Percentiles rank a stretch among this genome's conserved stretches.
phyloP scores from a whole-genome alignment of 2,113 vertebrate species.

The Camarhynchus parvulus region DNA sequence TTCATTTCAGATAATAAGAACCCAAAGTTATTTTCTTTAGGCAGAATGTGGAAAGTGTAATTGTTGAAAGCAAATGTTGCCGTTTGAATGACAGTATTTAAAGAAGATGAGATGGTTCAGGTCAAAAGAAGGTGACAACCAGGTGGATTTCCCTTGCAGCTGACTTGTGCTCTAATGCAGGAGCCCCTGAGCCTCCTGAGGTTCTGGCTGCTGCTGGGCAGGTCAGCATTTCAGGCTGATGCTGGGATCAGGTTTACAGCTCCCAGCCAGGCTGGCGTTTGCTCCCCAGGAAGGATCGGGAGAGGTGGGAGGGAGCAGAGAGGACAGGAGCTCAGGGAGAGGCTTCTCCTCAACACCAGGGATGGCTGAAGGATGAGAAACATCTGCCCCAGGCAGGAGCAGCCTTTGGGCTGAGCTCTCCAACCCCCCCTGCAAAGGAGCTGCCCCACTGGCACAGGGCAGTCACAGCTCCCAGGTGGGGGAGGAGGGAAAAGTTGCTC shows the following conservation, averaged over 20 bases:
- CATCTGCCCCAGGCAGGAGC: not conserved
- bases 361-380: not conserved
- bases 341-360: not conserved
- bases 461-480: not conserved
- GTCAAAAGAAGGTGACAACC: conserved; percentile 47
- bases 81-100: not conserved
- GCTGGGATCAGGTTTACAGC: conserved; percentile 27
- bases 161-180: not conserved
- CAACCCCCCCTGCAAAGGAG: not conserved
- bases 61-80: not conserved
- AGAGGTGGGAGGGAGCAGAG: not conserved
- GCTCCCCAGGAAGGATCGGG: not conserved
- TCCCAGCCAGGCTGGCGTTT: not conserved
- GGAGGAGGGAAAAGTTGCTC: not conserved
- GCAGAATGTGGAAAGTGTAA: not conserved
- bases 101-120: not conserved
- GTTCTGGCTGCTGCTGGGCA: not conserved
- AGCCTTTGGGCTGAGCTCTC: not conserved
- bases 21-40: conserved; percentile 17
- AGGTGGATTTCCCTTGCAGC: not conserved
- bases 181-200: not conserved
- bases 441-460: not conserved
- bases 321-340: not conserved
- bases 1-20: not conserved
- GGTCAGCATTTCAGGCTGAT: not conserved